Base-by-base conservation (phyloP, 2,888 invertebrate genomes). In the Stegophylla sp. region DNA sequence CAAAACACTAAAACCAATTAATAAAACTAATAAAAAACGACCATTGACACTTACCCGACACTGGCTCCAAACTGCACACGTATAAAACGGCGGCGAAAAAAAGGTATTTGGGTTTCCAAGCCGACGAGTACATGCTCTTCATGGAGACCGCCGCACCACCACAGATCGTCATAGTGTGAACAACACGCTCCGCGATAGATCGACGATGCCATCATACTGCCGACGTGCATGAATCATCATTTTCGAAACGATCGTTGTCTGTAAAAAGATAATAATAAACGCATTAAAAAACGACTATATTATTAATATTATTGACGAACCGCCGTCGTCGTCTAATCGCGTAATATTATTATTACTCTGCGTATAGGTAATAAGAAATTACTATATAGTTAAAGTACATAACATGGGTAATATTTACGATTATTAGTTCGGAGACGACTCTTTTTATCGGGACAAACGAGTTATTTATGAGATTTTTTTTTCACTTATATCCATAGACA, bases 71-170 rank as follows among this genome's bases (percentile, higher is more conserved):
- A 23, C 61, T 71, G 79, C 79, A 79, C 69, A 51, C 51, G 71
- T 71, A 28, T 34, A 77, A 17, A 45, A 69, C 48, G 51, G 71
- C 79, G n/a, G 51, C 71, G 51, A 79, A 61, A 23, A 79, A 51
- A 41, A 79, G 41, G 61, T 41, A 63, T 63, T 71, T 71, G 79
- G 79, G 63, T 71, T 71, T 79, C 79, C 79, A 69, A 71, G 79
- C 63, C 77, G 17, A 56, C 77, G 77, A 61, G 61, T 59, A 59
- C 79, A 71, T 71, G 61, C 79, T 79, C 51, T 59, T 77, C 77
- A 34, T 59, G 67, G 77, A 28, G 45, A 34, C 56, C 67, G 20
- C 77, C n/a, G n/a, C n/a, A n/a, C n/a, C n/a, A 34, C 77, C 56
- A 15, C 28, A 28, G 77, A 69, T 20, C 59, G 77, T 77, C 67